Evolutionary conservation across 2,113 vertebrate genomes (phyloP).

Genomic region (Paratilapia polleni): DNA sequence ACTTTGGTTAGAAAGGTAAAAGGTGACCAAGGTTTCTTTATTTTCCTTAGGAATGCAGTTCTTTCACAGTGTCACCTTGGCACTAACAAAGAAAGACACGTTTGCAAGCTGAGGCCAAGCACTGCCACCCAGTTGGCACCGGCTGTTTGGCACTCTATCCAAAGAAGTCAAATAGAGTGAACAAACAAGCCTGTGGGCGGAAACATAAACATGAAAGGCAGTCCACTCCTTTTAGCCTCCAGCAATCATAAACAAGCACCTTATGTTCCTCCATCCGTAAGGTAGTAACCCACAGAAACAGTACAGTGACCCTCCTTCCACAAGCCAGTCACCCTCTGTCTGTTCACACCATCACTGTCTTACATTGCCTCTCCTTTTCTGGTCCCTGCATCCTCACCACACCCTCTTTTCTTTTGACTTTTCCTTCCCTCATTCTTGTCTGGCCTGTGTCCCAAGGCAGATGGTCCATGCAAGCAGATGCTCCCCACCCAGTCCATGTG

Average conservation of each 20-base stretch:
- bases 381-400: constrained; percentile 16
- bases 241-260: constrained; percentile 58
- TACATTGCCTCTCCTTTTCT: not conserved
- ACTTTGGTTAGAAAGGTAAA: not conserved
- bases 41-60: not conserved
- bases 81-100: constrained; percentile 21
- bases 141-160: constrained; percentile 39
- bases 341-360: not conserved
- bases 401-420: constrained; percentile 4
- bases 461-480: constrained; percentile 73
- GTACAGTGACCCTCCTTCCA: not conserved
- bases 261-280: constrained; percentile 31
- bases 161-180: constrained; percentile 47
- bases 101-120: constrained; percentile 36
- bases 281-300: constrained; percentile 12
- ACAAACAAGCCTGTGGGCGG: constrained; percentile 67
- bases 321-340: not conserved
- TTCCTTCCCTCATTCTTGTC: constrained; percentile 50
- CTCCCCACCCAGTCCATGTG: constrained; percentile 56
- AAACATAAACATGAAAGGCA: constrained; percentile 52
- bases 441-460: constrained; percentile 72
- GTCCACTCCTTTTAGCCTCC: constrained; percentile 43
- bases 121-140: constrained; percentile 38
- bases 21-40: not conserved
- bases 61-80: constrained; percentile 36